Base-by-base conservation (phyloP, 2,888 invertebrate species). In the Conchocele bisecta region DNA sequence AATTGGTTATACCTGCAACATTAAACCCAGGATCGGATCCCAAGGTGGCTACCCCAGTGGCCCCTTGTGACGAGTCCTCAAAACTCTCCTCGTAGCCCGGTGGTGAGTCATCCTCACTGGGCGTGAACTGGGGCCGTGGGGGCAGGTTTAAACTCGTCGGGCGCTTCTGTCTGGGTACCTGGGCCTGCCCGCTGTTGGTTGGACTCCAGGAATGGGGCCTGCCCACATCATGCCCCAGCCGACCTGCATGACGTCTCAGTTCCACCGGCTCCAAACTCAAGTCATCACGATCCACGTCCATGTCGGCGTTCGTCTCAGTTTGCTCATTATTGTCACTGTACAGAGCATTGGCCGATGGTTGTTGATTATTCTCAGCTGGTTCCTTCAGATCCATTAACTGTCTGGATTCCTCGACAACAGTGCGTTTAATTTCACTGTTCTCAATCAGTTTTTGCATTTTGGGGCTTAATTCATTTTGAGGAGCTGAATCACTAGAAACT, bases 141-240 rank as follows among this genome's bases (percentile, higher is more conserved):
- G 89, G 89, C 17, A 91, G 81, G 72, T 89, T 88, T 29, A 91
- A 79, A 69, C 88, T 90, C 22, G 89, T 90, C 11, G 91, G 91
- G 42, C 91, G 83, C 61, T 85, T 87, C 72, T 83, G 82, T 59
- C 82, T 85, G 28, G 75, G 75, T 17, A 75, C 44, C 15, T 69
- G 75, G 28, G 74, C 60, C 26, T 77, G 64, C 20, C 73, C 81
- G 2, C 74, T 65, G 17, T 80, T 76, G 17, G 81, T 68, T 3
- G 84, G 84, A 20, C 83, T 81, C 84, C 84, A 86, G 5, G 84
- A 84, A 39, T 79, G 76, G 17, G 86, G 85, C 17, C 85, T 75
- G 29, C 59, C 73, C 41, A 46, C 64, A 46, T 46, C 28, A 11
- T 46, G 20, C 4, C 58, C 64, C 26, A 22, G 39, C 35, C 29